Base-by-base conservation (phyloP, 2,113 vertebrate species). In the Ptilorrhoa leucosticta region DNA sequence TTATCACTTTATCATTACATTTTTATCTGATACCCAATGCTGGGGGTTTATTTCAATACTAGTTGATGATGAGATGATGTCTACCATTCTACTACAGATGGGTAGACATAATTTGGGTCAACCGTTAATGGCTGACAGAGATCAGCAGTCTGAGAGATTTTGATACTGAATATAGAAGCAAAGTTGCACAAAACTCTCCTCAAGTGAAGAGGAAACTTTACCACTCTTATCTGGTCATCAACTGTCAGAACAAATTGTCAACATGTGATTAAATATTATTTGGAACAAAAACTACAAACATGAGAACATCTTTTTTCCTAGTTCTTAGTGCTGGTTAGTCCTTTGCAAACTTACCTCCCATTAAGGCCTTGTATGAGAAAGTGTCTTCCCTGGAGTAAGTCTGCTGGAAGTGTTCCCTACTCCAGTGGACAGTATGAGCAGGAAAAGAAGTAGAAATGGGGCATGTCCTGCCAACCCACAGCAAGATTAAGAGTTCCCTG, bases 21-120 rank as follows among this genome's bases (percentile, higher is more conserved):
- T 75, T 73, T 72, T 33, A 40, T 44, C 6, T 42, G 42, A 13
- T 48, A 15, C 44, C 54, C 4, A 15, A 0, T 1, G 0, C 0
- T 54, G 22, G 13, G 37, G 19, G 7, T 39, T 70, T 50, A 44
- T 68, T 87, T 44, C 24, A 61, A 19, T 39, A 31, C 27, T 61
- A 5, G 20, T 5, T 31, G 37, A 51, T 73, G 26, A 39, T 3
- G 6, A n/a, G n/a, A 57, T 4, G 15, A 22, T 66, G 27, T 20
- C 33, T 63, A 37, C 15, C 19, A 13, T 12, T 45, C 83, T 63
- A 8, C 23, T 50, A 7, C 42, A 35, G 31, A 13, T 27, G 33
- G 42, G 30, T 30, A 57, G 31, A 23, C 17, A 30, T 7, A n/a
- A 31, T 60, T 45, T 16, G 18, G 9, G 15, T 72, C 77, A 68